Conservation (phyloP, 2,113 vertebrate genomes). For the Melanocharis versteri region DNA sequence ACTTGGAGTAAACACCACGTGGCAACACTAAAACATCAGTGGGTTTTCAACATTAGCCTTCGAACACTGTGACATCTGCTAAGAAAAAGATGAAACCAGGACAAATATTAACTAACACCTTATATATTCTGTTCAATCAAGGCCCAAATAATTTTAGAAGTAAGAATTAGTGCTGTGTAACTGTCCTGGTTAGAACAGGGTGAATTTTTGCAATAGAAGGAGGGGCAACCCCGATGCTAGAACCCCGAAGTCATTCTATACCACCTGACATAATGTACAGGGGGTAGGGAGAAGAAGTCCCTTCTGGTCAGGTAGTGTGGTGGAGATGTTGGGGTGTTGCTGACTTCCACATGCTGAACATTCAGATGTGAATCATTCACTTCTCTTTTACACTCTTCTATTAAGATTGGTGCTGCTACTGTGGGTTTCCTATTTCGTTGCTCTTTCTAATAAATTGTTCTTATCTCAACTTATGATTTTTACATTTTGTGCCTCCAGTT, state of each 20-base stretch:
- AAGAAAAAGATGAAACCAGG: not conserved
- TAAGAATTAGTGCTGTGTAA: not conserved
- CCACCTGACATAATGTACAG: not conserved
- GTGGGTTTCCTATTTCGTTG: not conserved
- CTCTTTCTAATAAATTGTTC: not conserved
- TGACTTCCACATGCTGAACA: not conserved
- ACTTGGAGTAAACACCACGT: rapidly evolving
- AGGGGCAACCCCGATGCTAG: not conserved
- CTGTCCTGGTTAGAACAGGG: not conserved
- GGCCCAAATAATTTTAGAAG: not conserved
- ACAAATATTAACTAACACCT: not conserved
- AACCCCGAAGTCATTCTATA: not conserved
- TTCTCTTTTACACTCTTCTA: not conserved
- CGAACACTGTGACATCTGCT: not conserved
- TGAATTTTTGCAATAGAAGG: not conserved
- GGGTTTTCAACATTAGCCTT: not conserved
- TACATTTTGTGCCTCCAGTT: not conserved
- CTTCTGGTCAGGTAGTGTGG: not conserved
- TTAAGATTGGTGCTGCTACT: not conserved
- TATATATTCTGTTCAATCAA: not conserved
- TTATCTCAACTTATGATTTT: not conserved
- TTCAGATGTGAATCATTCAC: not conserved
- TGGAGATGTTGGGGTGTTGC: not conserved
- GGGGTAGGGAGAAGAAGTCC: rapidly evolving
- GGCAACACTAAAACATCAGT: not conserved